Evolutionary conservation across 2,113 vertebrate genomes (phyloP).

Genomic region (Salminus brasiliensis): DNA sequence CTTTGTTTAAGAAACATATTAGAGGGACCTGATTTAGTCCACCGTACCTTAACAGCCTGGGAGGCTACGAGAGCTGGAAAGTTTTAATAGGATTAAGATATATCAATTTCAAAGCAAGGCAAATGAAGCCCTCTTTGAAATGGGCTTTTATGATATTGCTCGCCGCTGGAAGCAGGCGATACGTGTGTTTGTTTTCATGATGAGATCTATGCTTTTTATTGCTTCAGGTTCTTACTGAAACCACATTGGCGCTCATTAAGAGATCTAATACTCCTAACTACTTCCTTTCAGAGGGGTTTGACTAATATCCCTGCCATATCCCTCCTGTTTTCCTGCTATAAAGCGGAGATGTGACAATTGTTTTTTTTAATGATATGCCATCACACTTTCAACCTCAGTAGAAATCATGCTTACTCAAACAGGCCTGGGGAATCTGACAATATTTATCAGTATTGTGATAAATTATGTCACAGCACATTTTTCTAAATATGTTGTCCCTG

Average conservation of each 20-base stretch:
- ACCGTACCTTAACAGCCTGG: constrained; percentile 27
- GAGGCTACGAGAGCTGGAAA: constrained; percentile 30
- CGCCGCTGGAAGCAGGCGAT: constrained; percentile 23
- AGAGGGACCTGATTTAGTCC: constrained; percentile 6
- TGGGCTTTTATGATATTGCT: constrained; percentile 28
- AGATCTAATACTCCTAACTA: constrained; percentile 9
- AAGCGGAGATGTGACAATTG: neutral
- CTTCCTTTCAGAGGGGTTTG: neutral
- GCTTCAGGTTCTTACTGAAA: constrained; percentile 34
- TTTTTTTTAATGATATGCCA: neutral
- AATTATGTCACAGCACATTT: too few species aligned
- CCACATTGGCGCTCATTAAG: constrained; percentile 14
- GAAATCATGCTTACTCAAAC: too few species aligned
- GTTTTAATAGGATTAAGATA: constrained; percentile 50
- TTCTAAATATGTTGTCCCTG: too few species aligned
- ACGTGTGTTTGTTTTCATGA: constrained; percentile 29
- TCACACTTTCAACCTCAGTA: too few species aligned
- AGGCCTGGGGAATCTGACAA: too few species aligned
- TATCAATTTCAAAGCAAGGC: constrained; percentile 42
- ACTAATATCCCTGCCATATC: neutral
- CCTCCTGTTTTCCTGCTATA: neutral
- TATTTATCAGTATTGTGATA: too few species aligned
- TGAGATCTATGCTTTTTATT: constrained; percentile 38
- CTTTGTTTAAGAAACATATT: constrained; percentile 19
- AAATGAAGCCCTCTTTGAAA: constrained; percentile 18